Evolutionary conservation across 2,113 vertebrate species (phyloP), one percentile per base, ranked within the genome.

Genomic region (Manacus vitellinus): DNA sequence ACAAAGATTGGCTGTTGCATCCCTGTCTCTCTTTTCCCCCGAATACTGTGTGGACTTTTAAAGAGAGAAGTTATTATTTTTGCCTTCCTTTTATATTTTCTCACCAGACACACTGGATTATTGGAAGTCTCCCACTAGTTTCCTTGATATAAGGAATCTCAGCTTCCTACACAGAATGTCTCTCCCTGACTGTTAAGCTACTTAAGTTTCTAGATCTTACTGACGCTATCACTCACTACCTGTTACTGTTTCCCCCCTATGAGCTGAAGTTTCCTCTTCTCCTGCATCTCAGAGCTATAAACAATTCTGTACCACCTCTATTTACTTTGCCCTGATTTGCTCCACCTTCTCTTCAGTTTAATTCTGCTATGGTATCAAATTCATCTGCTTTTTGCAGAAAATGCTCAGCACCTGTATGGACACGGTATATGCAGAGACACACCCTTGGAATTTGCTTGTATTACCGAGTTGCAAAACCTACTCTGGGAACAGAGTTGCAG

Each of bases 271-370:
- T 83, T 72, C 25, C 8, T 56, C 25, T 79, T 22, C 30, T 85
- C 65, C 44, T 37, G 66, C 16, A 31, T 12, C 9, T 43, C 31
- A 54, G 39, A 70, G 30, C 33, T 0, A 0, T 4, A 20, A 5
- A 25, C 41, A 94, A 66, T 66, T 71, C 78, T 62, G 21, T 39
- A 86, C 16, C 31, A 46, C 9, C 37, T 78, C 51, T 61, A 28
- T 35, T 78, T 12, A 14, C 21, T 49, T 70, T 51, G 44, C 9
- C 35, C 25, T 22, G 15, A 78, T 35, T 67, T 84, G 22, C 24
- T 63, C 22, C 20, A 51, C 37, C 11, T 49, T n/a, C 49, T 31
- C 31, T 25, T n/a, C 7, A 0, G 2, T n/a, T 91, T 65, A 91
- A 67, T 61, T 82, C 52, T 85, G 63, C 71, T n/a, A 14, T 44